A percentile compares a stretch with the other conserved stretches of the same genome.
Evolutionary conservation across 2,888 invertebrate species (phyloP).

Genomic region (Microchrysa polita): DNA sequence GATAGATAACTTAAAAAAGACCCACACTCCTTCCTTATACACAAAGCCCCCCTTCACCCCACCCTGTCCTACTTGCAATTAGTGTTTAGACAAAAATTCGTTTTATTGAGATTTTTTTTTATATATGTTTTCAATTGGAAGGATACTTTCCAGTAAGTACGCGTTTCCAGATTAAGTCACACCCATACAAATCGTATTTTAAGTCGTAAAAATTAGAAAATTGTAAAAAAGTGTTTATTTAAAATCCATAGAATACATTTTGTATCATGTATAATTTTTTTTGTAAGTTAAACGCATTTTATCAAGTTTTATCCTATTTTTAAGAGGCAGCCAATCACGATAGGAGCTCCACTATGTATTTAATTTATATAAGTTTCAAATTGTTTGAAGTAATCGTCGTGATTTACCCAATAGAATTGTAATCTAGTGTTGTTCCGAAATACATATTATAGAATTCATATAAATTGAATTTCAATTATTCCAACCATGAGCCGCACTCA

Average conservation of each 20-base stretch:
- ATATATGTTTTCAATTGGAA: too few relatives aligned
- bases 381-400: background rate
- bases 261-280: background rate
- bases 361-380: background rate
- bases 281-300: slow-evolving; percentile 3
- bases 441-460: background rate
- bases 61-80: background rate
- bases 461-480: too few relatives aligned
- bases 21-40: too few relatives aligned
- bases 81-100: background rate
- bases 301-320: background rate
- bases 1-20: too few relatives aligned
- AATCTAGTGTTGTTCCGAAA: background rate
- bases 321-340: background rate
- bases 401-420: background rate
- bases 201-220: slow-evolving; percentile 3
- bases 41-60: too few relatives aligned
- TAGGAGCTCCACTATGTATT: background rate
- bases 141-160: background rate
- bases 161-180: background rate
- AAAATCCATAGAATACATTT: background rate
- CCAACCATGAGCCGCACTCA: too few relatives aligned
- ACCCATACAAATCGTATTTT: background rate
- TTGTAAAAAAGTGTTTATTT: background rate
- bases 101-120: background rate